Base-by-base conservation (phyloP, 1,140 invertebrate species). In the Halesus radiatus region DNA sequence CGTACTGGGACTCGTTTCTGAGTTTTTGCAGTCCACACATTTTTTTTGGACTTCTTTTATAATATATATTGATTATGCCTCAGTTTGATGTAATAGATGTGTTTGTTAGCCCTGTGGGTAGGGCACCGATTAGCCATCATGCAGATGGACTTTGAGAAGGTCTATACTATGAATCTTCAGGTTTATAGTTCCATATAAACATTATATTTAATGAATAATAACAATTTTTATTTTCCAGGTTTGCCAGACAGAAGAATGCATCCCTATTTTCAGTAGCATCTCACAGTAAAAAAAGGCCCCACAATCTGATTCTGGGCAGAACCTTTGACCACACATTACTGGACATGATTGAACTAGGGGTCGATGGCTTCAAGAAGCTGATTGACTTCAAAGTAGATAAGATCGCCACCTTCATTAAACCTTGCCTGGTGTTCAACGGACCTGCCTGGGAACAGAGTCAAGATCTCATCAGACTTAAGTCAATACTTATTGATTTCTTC, bases 261-360 rank as follows among this genome's bases (percentile, higher is more conserved):
- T 93, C 97, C 1, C 87, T 99, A 29, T 99, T 99, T 90, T 91
- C 95, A 74, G 95, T 98, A 86, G 96, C 93, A 20, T 96, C 94
- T n/a, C 94, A 97, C 82, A 96, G 92, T 72, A 99, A 99, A 88
- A 99, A 99, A 87, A 90, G 97, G 22, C 98, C 98, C 2, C 93
- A 99, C 85, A 99, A 98, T 90, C 87, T 99, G 60, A 89, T 98
- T 45, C 87, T 99, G 79, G 97, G 96, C 3, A 91, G 98, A 83
- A 94, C 96, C 84, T 99, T 94, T 89, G 96, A 99, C 88, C 92
- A 95, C 85, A 94, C 95, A 64, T 87, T 99, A 29, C 89, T 99
- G 54, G 98, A 99, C 86, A 99, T 99, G 97, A 92, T 98, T 84
- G 98, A 99, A 90, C 92, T 99, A 80, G 96, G 96, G 22, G 91